Base-by-base conservation (phyloP, 2,113 vertebrate species). In the Aramus guarauna region DNA sequence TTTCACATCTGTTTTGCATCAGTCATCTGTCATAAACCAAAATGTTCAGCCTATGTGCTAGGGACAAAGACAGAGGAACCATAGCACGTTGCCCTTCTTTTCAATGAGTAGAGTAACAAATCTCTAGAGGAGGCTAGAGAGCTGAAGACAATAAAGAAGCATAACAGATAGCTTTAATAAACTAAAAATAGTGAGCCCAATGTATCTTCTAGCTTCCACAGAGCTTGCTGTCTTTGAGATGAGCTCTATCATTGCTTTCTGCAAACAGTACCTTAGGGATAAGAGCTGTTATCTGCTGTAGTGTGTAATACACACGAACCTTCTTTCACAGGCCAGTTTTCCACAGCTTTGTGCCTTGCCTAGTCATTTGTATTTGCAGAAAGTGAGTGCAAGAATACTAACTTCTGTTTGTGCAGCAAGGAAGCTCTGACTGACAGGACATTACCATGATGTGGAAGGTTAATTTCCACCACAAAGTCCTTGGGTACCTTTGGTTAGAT, bases 131-230 rank as follows among this genome's bases (percentile, higher is more conserved):
- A 85, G 53, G 12, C 32, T 92, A 62, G 67, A 75, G 69, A 92
- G 43, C 41, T 75, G 50, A 92, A 76, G 53, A 95, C 69, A 93
- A 52, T 62, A 88, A 91, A 73, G 71, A 95, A 95, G 79, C 23
- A 62, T 95, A 95, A 97, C 66, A 69, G 77, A 94, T 94, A 92
- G 89, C 78, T 96, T 97, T 97, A 97, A 97, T 97, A 96, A 95
- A 91, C 80, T 85, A 90, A 90, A 92, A 95, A 91, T 63, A 91
- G 80, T 66, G 77, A 95, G 9, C 15, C 14, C 12, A 50, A 36
- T 92, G 48, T 84, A 58, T 85, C 84, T 90, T 82, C 18, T 37
- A 76, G 24, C 32, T 94, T 94, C 77, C 52, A 89, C 11, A 85
- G 52, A 64, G n/a, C 23, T 91, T 90, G 26, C 36, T 27, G 12